These are phyloP conservation scores for Ptychoptera contaminata DNA, from an alignment of 2,888 invertebrate species.

Conservation along the genomic window DNA sequence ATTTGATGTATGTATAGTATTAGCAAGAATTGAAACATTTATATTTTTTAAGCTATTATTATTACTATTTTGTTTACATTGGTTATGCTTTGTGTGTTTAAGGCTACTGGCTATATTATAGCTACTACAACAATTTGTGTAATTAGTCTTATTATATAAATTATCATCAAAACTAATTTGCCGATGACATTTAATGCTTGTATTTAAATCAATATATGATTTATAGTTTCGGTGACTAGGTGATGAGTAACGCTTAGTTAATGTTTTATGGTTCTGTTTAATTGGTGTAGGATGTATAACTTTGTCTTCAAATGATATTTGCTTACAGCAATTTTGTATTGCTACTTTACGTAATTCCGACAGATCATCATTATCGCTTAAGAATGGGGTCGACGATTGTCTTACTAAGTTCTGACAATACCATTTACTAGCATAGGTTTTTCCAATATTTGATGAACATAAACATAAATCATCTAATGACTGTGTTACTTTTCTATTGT, in stretches of 20 bases:
- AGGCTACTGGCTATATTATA: too few species aligned
- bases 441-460: neutral
- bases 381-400: constrained; percentile 1
- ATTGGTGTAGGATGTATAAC: too few species aligned
- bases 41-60: too few species aligned
- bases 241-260: too few species aligned
- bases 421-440: too few species aligned
- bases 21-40: neutral
- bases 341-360: constrained; percentile 3
- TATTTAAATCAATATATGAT: too few species aligned
- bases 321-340: constrained; percentile 6
- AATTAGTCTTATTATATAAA: neutral
- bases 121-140: too few species aligned
- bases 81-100: too few species aligned
- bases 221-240: too few species aligned
- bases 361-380: constrained; percentile 2
- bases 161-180: constrained; percentile 27
- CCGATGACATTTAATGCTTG: constrained; percentile 15
- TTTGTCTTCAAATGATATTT: neutral
- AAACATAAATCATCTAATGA: constrained; percentile 8
- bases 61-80: too few species aligned
- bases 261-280: too few species aligned
- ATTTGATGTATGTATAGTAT: too few species aligned
- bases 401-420: neutral
- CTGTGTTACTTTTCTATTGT: neutral